Evolutionary conservation across 1,140 invertebrate genomes (phyloP), one percentile per base, ranked within the genome.

Genomic region (Drosophila bipectinata): DNA sequence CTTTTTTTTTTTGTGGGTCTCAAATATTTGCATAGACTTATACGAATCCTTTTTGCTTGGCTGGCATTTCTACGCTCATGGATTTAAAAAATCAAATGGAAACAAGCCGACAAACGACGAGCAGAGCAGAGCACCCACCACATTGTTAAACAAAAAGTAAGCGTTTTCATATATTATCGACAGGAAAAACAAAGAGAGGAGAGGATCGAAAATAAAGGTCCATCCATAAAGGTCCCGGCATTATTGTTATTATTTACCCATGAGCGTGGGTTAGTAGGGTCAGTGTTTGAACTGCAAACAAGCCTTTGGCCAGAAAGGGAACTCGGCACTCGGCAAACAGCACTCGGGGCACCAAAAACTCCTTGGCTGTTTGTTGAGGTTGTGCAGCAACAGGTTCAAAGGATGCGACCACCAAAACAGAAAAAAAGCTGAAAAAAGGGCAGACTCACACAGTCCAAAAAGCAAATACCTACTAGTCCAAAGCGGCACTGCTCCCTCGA

Each of bases 211-310:
- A 79, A 73, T 63, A 71, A 49, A 75, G 79, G 78, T 77, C 47
- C 72, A 28, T 74, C 47, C 44, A 47, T 21, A 47, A 4, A 47
- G 44, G 18, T 71, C 80, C 72, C 53, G 66, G 48, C 56, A 37
- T 37, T 58, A 69, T 79, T 85, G 15, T 44, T 15, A 44, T 44
- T 44, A 89, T 83, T 83, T 90, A 82, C 77, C 48, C 51, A 61
- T 53, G 73, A 68, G 39, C 58, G 49, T 79, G 72, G 81, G 77
- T 79, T 73, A 79, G 72, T 57, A 75, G 84, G 84, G 85, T 88
- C 85, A 84, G 58, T 88, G 73, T 88, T 89, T 88, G 83, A 79
- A 67, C 61, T 79, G 72, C 85, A 89, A 89, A 90, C 81, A 84
- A 84, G 81, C 81, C 81, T 84, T 84, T 83, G 81, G 71, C 76